A percentile compares a stretch with the other conserved stretches of the same genome.
Conservation (phyloP, 2,113 vertebrate species). For the Haliaeetus leucogaster region DNA sequence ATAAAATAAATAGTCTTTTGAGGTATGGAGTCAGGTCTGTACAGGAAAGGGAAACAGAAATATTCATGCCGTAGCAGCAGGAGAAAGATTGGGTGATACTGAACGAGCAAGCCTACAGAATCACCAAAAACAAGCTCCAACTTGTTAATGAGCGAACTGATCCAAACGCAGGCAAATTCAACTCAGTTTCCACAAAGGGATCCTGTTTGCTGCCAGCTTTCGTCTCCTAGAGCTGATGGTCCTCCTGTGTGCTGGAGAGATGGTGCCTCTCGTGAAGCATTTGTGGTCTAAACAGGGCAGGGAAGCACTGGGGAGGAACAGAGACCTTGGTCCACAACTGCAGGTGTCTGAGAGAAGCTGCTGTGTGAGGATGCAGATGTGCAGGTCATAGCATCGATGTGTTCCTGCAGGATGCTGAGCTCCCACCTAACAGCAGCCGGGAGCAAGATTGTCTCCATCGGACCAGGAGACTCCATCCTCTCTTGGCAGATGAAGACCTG, state of each 20-base stretch:
- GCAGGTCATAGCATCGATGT: background rate
- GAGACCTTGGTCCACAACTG: background rate
- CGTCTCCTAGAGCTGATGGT: background rate
- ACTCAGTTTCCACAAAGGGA: background rate
- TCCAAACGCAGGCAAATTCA: background rate
- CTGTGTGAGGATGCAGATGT: too few species aligned
- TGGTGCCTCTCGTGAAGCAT: background rate
- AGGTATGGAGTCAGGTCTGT: background rate
- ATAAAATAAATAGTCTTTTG: background rate
- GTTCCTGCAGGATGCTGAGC: background rate
- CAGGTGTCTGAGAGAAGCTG: background rate
- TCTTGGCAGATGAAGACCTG: background rate
- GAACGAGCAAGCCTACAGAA: background rate
- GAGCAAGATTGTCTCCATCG: background rate
- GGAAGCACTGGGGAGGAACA: background rate
- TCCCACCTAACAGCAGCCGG: background rate
- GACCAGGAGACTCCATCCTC: fast-evolving
- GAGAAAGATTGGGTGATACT: background rate
- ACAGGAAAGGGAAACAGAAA: background rate
- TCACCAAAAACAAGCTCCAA: background rate
- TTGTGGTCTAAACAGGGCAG: background rate
- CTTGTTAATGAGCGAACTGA: background rate
- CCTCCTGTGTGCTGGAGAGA: fast-evolving
- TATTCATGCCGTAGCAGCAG: background rate
- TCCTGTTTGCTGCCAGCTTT: background rate